Evolutionary conservation across 2,113 vertebrate genomes (phyloP), one percentile per base, ranked within the genome.

Genomic region (Takifugu flavidus): DNA sequence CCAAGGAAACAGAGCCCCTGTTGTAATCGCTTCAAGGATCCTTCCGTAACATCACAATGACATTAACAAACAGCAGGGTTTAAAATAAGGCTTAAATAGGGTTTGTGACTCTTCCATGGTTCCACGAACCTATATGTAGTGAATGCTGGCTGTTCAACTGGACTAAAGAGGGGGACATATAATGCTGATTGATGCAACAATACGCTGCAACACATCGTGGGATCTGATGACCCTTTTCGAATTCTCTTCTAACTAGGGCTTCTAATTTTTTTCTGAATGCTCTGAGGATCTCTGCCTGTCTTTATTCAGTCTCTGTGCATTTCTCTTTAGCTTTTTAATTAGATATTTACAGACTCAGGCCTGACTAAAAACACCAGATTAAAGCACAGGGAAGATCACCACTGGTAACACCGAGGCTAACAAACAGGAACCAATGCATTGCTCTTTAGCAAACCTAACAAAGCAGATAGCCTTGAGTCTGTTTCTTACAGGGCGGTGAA

Each of bases 321-420:
- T 59, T 59, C 49, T 31, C 62, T 15, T 53, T 68, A 20, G 76
- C 55, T 29, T 28, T 53, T 8, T 78, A 68, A 83, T 89, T 85
- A 77, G 66, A 72, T 67, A 70, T 72, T 65, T 67, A 59, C 80
- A 79, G 84, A 81, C 82, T 75, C 79, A 77, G 20, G 68, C 72
- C 72, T 2, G 68, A 77, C 44, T 81, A 55, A 46, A 77, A 79
- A 56, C 43, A 75, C 1, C 3, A 65, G 61, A 81, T 77, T 70
- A 72, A 84, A 82, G 73, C 14, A 6, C 20, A 13, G 43, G 44
- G 65, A 72, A 56, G 79, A 77, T 75, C 82, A 85, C 82, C 78
- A 73, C 69, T 27, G 68, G 78, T 81, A 69, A 83, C 81, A 80
- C 76, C 58, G 80, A 67, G 64, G 65, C 49, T 54, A 20, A 20